Conservation (phyloP, 2,797 vertebrate genomes). For the Megaceryle alcyon region DNA sequence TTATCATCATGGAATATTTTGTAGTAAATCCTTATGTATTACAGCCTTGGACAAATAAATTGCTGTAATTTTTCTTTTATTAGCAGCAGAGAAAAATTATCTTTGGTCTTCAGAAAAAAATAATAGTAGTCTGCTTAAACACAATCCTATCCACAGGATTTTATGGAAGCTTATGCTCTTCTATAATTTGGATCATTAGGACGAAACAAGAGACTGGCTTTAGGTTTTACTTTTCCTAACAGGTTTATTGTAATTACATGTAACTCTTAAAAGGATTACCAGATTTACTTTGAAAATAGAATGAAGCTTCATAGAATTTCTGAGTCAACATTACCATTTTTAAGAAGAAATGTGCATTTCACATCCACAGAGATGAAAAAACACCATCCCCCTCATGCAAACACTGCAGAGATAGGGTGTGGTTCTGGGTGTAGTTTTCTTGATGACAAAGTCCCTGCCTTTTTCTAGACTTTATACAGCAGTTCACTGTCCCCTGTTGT, state of each 20-base stretch:
- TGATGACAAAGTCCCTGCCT: constrained; percentile 26
- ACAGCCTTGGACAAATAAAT: not conserved
- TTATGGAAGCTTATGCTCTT: not conserved
- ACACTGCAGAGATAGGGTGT: not conserved
- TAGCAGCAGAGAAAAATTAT: not conserved
- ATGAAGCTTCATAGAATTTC: not conserved
- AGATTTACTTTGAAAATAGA: not conserved
- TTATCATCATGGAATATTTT: not conserved
- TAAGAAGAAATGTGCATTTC: not conserved
- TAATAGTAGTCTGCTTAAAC: not conserved
- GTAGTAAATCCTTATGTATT: not conserved
- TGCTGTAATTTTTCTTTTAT: not conserved
- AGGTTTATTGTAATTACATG: not conserved
- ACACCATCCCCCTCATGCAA: not conserved
- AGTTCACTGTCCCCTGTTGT: not conserved
- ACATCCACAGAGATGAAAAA: not conserved
- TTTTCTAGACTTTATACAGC: not conserved
- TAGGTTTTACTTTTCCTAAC: not conserved
- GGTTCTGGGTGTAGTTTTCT: not conserved
- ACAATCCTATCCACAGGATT: not conserved
- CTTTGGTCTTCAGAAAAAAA: constrained; percentile 4
- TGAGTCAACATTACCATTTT: not conserved
- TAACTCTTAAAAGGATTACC: not conserved
- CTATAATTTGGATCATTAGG: not conserved
- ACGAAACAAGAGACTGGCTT: not conserved